Conservation (phyloP, 2,797 vertebrate species). For the Huso huso region DNA sequence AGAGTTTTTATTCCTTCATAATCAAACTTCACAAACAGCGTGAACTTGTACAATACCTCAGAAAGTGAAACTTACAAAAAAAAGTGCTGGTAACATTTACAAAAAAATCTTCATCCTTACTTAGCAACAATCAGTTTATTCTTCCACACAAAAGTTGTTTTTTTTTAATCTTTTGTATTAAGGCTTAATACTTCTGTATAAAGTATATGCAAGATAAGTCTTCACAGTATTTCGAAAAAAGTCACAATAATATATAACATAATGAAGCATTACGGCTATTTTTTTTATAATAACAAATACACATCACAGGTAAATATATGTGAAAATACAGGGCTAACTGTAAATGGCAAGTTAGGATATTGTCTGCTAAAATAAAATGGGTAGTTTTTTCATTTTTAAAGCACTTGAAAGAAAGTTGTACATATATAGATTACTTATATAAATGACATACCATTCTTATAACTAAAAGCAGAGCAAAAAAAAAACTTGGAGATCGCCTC, state of each 20-base stretch:
- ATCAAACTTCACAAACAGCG: conserved; percentile 99
- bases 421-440: conserved; percentile 27
- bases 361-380: conserved; percentile 98
- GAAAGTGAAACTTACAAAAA: conserved; percentile 99
- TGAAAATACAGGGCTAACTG: conserved; percentile 99
- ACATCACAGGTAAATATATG: conserved; percentile 99
- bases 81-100: conserved; percentile 99
- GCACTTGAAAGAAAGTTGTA: conserved; percentile 94
- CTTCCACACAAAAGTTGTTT: conserved; percentile 95
- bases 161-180: conserved; percentile 97
- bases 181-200: conserved; percentile 99
- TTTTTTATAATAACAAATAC: conserved; percentile 99
- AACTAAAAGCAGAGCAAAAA: conserved; percentile 58
- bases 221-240: conserved; percentile 99
- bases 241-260: conserved; percentile 99
- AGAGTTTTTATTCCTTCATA: conserved; percentile 98
- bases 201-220: conserved; percentile 99
- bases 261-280: conserved; percentile 99
- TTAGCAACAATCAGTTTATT: conserved; percentile 99
- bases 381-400: conserved; percentile 75
- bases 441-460: conserved; percentile 61
- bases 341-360: conserved; percentile 99
- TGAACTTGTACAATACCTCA: conserved; percentile 99
- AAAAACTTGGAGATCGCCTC: conserved; percentile 69
- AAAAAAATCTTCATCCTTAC: conserved; percentile 98